Evolutionary conservation across 2,888 invertebrate genomes (phyloP).

Genomic region (Galerucella pusilla): DNA sequence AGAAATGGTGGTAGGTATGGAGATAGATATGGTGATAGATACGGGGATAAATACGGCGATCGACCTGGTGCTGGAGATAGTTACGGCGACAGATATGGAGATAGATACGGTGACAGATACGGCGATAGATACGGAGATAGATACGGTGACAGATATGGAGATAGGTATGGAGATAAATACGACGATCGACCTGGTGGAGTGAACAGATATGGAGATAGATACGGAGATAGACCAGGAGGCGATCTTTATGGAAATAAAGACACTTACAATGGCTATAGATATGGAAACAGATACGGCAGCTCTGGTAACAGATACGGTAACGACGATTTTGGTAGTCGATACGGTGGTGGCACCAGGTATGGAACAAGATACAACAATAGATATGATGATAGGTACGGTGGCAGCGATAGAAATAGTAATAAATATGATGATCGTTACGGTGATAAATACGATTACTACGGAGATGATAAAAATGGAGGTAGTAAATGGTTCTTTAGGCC

Average conservation of each 20-base stretch:
- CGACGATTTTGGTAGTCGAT: slow-evolving; percentile 44
- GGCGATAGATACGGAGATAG: slow-evolving; percentile 46
- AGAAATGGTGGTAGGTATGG: slow-evolving; percentile 44
- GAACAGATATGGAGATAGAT: slow-evolving; percentile 34
- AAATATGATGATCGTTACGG: slow-evolving; percentile 54
- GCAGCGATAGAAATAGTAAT: slow-evolving; percentile 55
- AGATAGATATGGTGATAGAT: slow-evolving; percentile 33
- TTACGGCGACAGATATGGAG: slow-evolving; percentile 32
- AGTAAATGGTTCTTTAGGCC: slow-evolving; percentile 60
- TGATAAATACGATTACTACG: slow-evolving; percentile 56
- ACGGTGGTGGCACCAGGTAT: slow-evolving; percentile 59
- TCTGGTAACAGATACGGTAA: slow-evolving; percentile 47
- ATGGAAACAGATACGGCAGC: slow-evolving; percentile 48
- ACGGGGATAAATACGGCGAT: slow-evolving; percentile 35
- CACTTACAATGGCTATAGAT: slow-evolving; percentile 53
- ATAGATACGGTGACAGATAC: slow-evolving; percentile 33
- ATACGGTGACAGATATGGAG: slow-evolving; percentile 35
- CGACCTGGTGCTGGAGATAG: slow-evolving; percentile 2
- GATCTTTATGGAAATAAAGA: slow-evolving; percentile 48
- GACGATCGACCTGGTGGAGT: slow-evolving; percentile 3
- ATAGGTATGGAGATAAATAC: slow-evolving; percentile 31
- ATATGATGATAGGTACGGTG: slow-evolving; percentile 49
- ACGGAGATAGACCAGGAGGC: slow-evolving; percentile 45
- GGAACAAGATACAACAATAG: slow-evolving; percentile 55
- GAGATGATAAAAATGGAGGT: slow-evolving; percentile 60